Percentiles rank a stretch among this genome's conserved stretches.
These are phyloP conservation scores for Drosophila funebris DNA, from an alignment of 1,140 invertebrate species.

Conservation along the genomic window DNA sequence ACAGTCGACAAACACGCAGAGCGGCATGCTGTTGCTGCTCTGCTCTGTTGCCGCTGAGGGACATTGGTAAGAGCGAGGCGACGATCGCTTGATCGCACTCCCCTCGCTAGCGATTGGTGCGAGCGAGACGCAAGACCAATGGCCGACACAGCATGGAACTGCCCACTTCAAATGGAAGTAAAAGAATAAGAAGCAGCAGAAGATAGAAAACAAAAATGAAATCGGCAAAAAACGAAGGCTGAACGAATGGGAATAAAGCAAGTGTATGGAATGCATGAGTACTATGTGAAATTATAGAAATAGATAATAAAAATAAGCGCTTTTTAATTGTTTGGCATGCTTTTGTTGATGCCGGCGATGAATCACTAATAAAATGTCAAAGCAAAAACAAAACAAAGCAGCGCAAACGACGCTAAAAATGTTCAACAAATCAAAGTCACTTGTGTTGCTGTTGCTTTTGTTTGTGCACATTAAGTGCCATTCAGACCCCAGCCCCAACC, in stretches of 20 bases:
- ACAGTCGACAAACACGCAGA: constrained; percentile 20
- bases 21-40: constrained; percentile 40
- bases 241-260: constrained; percentile 13
- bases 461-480: constrained; percentile 38
- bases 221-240: background rate
- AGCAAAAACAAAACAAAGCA: constrained; percentile 49
- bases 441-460: constrained; percentile 44
- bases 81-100: constrained; percentile 52
- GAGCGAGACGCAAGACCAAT: constrained; percentile 75
- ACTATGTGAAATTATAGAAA: constrained; percentile 37
- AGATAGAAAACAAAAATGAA: background rate
- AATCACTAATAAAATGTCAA: constrained; percentile 65
- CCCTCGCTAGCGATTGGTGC: background rate
- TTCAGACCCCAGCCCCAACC: background rate
- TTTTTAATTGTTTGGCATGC: constrained; percentile 66
- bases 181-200: constrained; percentile 40
- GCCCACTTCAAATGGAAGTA: constrained; percentile 37
- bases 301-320: constrained; percentile 66
- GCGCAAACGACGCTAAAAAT: constrained; percentile 45
- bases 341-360: constrained; percentile 51
- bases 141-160: constrained; percentile 60
- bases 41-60: constrained; percentile 20
- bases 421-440: constrained; percentile 62
- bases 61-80: constrained; percentile 48
- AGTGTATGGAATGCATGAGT: background rate